Conservation (phyloP, 2,113 vertebrate genomes). For the Psophia crepitans region DNA sequence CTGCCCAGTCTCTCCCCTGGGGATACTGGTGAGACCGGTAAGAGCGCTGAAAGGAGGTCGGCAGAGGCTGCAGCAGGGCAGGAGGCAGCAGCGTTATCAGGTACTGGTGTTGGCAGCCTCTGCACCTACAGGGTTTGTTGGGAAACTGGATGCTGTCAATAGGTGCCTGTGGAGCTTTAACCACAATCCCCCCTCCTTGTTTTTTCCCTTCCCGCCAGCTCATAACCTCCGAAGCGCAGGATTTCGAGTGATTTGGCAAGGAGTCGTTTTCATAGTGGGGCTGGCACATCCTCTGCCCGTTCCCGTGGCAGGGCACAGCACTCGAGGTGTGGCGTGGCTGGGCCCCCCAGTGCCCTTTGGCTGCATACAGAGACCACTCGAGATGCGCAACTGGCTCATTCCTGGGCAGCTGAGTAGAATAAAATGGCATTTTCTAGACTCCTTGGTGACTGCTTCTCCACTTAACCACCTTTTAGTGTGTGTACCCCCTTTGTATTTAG, state of each 20-base stretch:
- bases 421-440: neutral
- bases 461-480: neutral
- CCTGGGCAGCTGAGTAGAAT: neutral
- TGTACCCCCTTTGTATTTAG: neutral
- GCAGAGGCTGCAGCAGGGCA: neutral
- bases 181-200: neutral
- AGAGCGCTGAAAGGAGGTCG: neutral
- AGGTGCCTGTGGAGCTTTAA: neutral
- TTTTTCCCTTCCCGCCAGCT: neutral
- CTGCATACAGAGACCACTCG: fast-evolving
- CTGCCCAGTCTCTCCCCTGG: neutral
- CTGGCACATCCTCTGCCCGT: neutral
- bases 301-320: neutral
- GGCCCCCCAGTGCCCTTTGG: neutral
- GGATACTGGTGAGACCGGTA: neutral
- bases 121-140: neutral
- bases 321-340: neutral
- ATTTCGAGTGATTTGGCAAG: neutral
- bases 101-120: neutral
- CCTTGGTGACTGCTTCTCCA: neutral
- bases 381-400: neutral
- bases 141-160: neutral
- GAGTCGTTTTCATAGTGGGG: neutral
- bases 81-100: neutral
- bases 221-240: neutral